A percentile compares a stretch with the other conserved stretches of the same genome.
phyloP scores from a whole-genome alignment of 2,888 invertebrate genomes.

The Eurytoma californica region DNA sequence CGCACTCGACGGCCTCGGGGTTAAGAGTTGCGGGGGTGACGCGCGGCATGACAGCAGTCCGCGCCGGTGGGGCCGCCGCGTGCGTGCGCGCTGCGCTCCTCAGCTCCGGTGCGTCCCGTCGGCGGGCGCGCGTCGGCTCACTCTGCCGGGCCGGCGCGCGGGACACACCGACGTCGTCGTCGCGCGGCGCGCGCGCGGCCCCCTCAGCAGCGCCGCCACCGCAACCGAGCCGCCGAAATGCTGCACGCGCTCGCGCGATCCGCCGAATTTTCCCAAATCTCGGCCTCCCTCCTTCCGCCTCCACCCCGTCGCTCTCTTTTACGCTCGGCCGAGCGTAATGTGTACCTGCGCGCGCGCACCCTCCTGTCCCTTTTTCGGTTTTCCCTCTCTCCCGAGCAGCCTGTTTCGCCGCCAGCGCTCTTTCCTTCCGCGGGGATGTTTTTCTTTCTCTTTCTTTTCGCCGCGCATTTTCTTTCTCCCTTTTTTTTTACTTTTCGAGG shows the following conservation, averaged over 20 bases:
- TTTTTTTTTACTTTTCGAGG: neutral
- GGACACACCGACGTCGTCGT: neutral
- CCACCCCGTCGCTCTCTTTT: neutral
- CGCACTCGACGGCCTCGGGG: too few relatives aligned
- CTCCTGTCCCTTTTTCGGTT: neutral
- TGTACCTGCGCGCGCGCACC: neutral
- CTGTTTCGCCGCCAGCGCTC: too few relatives aligned
- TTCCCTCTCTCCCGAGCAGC: neutral
- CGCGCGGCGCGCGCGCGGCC: neutral
- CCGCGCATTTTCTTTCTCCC: too few relatives aligned
- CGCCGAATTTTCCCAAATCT: conserved; percentile 24
- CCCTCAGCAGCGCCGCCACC: too few relatives aligned
- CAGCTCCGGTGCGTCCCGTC: neutral
- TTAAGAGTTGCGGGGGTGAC: too few relatives aligned
- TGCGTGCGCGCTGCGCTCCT: neutral
- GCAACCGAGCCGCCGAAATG: too few relatives aligned
- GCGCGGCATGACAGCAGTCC: too few relatives aligned
- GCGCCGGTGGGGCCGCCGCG: neutral
- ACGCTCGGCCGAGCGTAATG: neutral
- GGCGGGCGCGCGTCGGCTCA: conserved; percentile 19
- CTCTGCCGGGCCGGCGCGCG: conserved; percentile 13
- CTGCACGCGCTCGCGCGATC: neutral
- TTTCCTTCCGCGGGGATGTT: too few relatives aligned
- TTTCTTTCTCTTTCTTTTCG: too few relatives aligned
- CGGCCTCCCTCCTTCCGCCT: neutral